These are phyloP conservation scores for Enteromius thamalakanensis DNA, from an alignment of 2,797 vertebrate species.

Conservation along the genomic window DNA sequence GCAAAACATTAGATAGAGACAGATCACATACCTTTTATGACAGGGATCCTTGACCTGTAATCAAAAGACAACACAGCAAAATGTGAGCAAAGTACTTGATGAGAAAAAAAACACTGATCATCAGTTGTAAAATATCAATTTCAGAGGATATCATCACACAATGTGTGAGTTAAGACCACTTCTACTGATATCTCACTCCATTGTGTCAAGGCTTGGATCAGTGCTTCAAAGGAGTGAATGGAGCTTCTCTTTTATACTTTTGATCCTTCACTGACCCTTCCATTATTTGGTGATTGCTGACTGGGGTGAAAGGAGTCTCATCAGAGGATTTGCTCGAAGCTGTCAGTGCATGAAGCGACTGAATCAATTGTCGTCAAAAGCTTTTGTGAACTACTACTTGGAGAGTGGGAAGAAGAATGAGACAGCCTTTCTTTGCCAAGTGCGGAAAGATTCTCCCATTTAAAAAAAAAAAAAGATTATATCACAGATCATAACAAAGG, in stretches of 20 bases:
- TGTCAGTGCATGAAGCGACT: constrained; percentile 81
- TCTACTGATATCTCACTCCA: constrained; percentile 69
- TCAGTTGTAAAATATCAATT: constrained; percentile 65
- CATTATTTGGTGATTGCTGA: constrained; percentile 77
- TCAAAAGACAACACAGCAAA: constrained; percentile 56
- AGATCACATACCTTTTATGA: constrained; percentile 70
- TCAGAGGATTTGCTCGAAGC: constrained; percentile 72
- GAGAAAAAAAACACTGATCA: not conserved
- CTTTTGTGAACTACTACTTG: constrained; percentile 70
- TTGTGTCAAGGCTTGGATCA: constrained; percentile 69
- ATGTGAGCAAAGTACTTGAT: constrained; percentile 13
- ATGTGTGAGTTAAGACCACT: constrained; percentile 63
- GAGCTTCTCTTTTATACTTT: constrained; percentile 75
- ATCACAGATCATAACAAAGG: no score
- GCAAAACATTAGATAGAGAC: constrained; percentile 60
- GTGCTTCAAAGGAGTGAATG: constrained; percentile 70
- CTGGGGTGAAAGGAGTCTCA: constrained; percentile 71
- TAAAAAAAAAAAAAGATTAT: constrained; percentile 54
- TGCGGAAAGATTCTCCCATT: constrained; percentile 68
- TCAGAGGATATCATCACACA: constrained; percentile 68
- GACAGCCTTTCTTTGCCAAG: constrained; percentile 61
- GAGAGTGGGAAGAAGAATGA: constrained; percentile 67
- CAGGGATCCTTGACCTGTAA: constrained; percentile 71
- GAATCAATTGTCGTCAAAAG: constrained; percentile 82
- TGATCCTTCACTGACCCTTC: constrained; percentile 77